phyloP scores from a whole-genome alignment of 2,888 invertebrate species.

The Oeneis ivallda region DNA sequence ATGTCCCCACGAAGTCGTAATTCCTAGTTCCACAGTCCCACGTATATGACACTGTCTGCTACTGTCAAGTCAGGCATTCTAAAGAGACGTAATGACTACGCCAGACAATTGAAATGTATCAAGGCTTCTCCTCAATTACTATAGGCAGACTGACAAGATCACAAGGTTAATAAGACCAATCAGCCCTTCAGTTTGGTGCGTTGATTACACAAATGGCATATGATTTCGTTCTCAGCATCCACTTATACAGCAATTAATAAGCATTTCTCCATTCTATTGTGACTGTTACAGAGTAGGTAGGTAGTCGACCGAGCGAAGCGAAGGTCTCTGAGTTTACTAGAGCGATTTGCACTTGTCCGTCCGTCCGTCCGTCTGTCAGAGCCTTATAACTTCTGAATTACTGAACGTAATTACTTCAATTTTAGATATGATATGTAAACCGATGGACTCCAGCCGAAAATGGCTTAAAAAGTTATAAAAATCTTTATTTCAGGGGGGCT shows the following conservation, averaged over 20 bases:
- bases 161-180: conserved; percentile 70
- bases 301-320: too few relatives aligned
- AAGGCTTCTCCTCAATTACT: conserved; percentile 68
- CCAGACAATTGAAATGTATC: conserved; percentile 70
- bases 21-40: too few relatives aligned
- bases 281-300: background rate
- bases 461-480: too few relatives aligned
- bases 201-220: conserved; percentile 52
- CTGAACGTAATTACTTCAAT: too few relatives aligned
- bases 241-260: conserved; percentile 8
- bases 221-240: conserved; percentile 17
- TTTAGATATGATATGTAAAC: too few relatives aligned
- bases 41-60: conserved; percentile 5
- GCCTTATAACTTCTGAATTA: too few relatives aligned
- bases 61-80: conserved; percentile 35
- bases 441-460: too few relatives aligned
- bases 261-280: background rate
- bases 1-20: background rate
- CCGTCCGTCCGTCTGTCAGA: too few relatives aligned
- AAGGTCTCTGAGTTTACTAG: too few relatives aligned
- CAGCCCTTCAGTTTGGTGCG: conserved; percentile 63
- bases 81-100: conserved; percentile 58
- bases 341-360: too few relatives aligned
- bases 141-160: conserved; percentile 63
- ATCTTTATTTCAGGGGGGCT: too few relatives aligned